Conservation (phyloP, 2,797 vertebrate species). For the Acanthurus lineatus region DNA sequence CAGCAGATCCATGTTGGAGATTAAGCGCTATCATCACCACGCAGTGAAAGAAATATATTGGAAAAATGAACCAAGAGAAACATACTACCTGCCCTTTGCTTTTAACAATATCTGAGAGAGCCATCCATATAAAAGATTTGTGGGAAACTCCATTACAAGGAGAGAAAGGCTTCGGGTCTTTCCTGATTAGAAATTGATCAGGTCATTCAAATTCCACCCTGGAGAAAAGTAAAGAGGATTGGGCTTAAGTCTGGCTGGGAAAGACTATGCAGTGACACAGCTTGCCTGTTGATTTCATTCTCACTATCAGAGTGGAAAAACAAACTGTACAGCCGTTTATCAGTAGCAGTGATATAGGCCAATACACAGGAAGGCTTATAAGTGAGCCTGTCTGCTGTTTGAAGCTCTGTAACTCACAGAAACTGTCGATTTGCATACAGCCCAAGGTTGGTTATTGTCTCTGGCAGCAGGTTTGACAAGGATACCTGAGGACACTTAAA, state of each 20-base stretch:
- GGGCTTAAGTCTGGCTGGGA: conserved; percentile 47
- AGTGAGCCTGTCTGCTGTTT: conserved; percentile 40
- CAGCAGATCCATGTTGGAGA: conserved; percentile 44
- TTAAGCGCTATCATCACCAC: conserved; percentile 34
- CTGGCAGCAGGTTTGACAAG: conserved; percentile 59
- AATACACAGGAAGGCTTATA: conserved; percentile 49
- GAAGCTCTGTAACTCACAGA: conserved; percentile 40
- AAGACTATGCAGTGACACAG: conserved; percentile 28
- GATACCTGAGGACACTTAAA: conserved; percentile 59
- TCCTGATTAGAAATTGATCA: conserved; percentile 81
- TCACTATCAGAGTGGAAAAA: conserved; percentile 51
- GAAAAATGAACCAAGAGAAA: conserved; percentile 29
- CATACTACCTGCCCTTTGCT: conserved; percentile 49
- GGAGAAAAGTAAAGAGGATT: conserved; percentile 66
- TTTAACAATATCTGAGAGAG: conserved; percentile 47
- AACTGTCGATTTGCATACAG: conserved; percentile 65
- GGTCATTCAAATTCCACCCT: conserved; percentile 71
- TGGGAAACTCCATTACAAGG: conserved; percentile 48
- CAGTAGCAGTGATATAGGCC: conserved; percentile 54
- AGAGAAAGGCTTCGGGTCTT: conserved; percentile 58
- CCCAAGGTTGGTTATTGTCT: conserved; percentile 61
- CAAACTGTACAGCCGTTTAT: conserved; percentile 61
- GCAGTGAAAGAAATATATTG: conserved; percentile 30
- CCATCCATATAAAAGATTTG: conserved; percentile 49
- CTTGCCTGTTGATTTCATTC: conserved; percentile 61